Conservation (phyloP, 2,113 vertebrate genomes). For the Hirundichthys speculiger region DNA sequence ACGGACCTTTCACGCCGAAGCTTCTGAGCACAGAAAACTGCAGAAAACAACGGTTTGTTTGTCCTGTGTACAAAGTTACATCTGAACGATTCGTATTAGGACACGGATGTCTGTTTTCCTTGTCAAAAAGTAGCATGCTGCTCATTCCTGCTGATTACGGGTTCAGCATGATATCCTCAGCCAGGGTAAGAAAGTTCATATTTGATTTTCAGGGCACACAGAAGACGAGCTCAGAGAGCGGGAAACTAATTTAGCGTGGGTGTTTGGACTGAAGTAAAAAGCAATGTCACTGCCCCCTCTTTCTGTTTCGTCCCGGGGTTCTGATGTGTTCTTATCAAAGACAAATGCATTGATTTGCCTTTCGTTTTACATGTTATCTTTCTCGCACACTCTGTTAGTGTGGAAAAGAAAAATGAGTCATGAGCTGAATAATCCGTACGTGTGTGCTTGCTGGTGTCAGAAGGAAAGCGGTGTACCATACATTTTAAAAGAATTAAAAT, state of each 20-base stretch:
- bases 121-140: too few species aligned
- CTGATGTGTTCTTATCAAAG: slow-evolving; percentile 46
- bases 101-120: too few species aligned
- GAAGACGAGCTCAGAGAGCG: slow-evolving; percentile 10
- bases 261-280: slow-evolving; percentile 16
- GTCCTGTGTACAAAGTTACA: too few species aligned
- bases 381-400: slow-evolving; percentile 20
- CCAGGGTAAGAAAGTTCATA: neutral
- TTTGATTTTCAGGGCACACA: slow-evolving; percentile 12
- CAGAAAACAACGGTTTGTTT: too few species aligned
- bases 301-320: slow-evolving; percentile 10
- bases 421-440: slow-evolving; percentile 2
- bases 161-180: too few species aligned
- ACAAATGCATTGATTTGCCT: slow-evolving; percentile 28
- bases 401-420: slow-evolving; percentile 44
- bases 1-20: neutral
- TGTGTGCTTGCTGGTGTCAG: neutral
- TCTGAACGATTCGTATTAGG: too few species aligned
- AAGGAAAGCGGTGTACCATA: neutral
- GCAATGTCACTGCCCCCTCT: slow-evolving; percentile 8
- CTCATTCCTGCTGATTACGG: too few species aligned
- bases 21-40: neutral
- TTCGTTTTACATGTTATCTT: slow-evolving; percentile 48
- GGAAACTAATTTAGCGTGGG: slow-evolving; percentile 13
- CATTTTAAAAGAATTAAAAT: neutral